Conservation (phyloP, 1,140 invertebrate genomes). For the Olivierus martensii region DNA sequence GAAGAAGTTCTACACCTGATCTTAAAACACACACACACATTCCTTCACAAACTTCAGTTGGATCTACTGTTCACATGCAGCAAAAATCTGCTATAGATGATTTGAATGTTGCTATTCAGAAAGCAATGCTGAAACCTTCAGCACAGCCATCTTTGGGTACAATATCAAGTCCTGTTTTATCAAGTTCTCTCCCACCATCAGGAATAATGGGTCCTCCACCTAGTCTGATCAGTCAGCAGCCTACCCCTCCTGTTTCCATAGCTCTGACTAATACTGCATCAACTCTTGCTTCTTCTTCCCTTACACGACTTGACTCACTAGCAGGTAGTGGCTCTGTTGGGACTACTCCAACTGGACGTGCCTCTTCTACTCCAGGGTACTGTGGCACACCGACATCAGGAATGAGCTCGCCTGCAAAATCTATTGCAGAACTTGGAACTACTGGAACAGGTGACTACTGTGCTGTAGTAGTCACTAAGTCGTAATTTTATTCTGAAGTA, state of each 20-base stretch:
- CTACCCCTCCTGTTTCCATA: not conserved
- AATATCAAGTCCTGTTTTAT: slow-evolving; percentile 1
- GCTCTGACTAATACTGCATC: slow-evolving; percentile 4
- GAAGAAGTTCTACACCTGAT: slow-evolving; percentile 1
- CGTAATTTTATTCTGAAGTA: too few relatives aligned
- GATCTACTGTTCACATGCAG: slow-evolving; percentile 20
- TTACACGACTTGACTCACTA: not conserved
- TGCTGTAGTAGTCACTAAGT: not conserved
- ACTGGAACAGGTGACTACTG: slow-evolving; percentile 11
- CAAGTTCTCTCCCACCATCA: slow-evolving; percentile 1
- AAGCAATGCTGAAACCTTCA: slow-evolving; percentile 31
- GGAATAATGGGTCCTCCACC: not conserved
- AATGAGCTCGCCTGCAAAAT: slow-evolving; percentile 22
- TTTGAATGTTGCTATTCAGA: slow-evolving; percentile 50
- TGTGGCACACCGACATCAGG: slow-evolving; percentile 15
- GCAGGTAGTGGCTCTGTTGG: slow-evolving; percentile 1
- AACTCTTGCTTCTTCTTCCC: slow-evolving; percentile 3
- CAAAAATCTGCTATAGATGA: slow-evolving; percentile 44
- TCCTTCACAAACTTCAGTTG: slow-evolving; percentile 18
- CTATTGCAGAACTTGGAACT: slow-evolving; percentile 15
- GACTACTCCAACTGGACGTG: slow-evolving; percentile 5
- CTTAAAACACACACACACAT: slow-evolving; percentile 7
- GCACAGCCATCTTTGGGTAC: not conserved
- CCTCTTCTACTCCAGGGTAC: slow-evolving; percentile 13
- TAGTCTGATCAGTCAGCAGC: not conserved